Conservation (phyloP, 2,113 vertebrate species). For the Nycticorax nycticorax region DNA sequence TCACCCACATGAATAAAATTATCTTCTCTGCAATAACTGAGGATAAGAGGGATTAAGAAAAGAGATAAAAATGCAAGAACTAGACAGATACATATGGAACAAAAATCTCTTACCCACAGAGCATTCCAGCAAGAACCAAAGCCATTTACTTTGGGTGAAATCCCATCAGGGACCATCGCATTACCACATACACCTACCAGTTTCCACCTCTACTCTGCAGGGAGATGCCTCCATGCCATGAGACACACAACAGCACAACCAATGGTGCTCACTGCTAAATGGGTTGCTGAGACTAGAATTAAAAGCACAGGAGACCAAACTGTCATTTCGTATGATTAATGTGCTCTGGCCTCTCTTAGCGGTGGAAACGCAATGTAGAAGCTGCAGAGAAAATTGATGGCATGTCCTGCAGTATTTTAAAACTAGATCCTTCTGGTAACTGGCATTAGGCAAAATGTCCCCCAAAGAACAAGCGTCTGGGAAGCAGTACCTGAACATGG, state of each 20-base stretch:
- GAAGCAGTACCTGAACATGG: neutral
- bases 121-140: neutral
- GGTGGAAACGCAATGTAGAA: neutral
- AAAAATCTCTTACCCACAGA: neutral
- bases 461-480: neutral
- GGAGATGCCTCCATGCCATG: neutral
- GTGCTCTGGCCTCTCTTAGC: neutral
- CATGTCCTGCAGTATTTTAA: neutral
- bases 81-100: neutral
- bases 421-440: neutral
- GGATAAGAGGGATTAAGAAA: neutral
- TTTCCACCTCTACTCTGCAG: neutral
- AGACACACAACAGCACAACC: neutral
- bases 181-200: neutral
- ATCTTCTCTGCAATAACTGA: neutral
- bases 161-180: neutral
- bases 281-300: neutral
- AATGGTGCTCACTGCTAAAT: neutral
- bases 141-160: neutral
- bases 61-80: neutral
- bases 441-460: neutral
- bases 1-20: conserved; percentile 11
- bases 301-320: neutral
- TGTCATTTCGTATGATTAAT: neutral
- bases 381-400: neutral